Evolutionary conservation across 1,140 invertebrate genomes (phyloP).

Genomic region (Leptopilina clavipes): DNA sequence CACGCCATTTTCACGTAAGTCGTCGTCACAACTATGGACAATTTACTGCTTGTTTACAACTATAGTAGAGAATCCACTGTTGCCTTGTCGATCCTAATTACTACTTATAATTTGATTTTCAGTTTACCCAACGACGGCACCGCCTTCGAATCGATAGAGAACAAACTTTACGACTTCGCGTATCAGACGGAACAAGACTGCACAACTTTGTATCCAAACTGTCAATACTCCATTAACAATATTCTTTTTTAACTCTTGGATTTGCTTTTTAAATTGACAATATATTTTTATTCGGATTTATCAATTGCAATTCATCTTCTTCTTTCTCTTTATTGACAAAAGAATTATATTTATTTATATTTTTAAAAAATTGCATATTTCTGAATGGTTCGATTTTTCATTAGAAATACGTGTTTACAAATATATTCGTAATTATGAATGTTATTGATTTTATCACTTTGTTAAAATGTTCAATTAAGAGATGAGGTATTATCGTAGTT

Average conservation of each 20-base stretch:
- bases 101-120: constrained; percentile 45
- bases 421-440: too few relatives aligned
- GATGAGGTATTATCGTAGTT: too few relatives aligned
- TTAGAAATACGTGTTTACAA: too few relatives aligned
- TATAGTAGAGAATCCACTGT: neutral
- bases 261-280: neutral
- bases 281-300: too few relatives aligned
- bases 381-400: too few relatives aligned
- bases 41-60: constrained; percentile 29
- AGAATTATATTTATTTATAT: too few relatives aligned
- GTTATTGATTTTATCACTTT: too few relatives aligned
- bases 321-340: too few relatives aligned
- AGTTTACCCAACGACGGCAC: constrained; percentile 67
- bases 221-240: constrained; percentile 71
- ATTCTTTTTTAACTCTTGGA: constrained; percentile 62
- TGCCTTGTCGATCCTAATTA: constrained; percentile 39
- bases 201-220: constrained; percentile 71
- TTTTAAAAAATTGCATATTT: too few relatives aligned
- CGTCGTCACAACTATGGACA: neutral
- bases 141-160: constrained; percentile 77
- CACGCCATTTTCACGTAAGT: constrained; percentile 82
- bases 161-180: constrained; percentile 81
- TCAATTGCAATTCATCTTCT: neutral
- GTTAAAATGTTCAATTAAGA: too few relatives aligned
- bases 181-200: constrained; percentile 75